Evolutionary conservation across 2,113 vertebrate species (phyloP).

Genomic region (Pogona vitticeps): DNA sequence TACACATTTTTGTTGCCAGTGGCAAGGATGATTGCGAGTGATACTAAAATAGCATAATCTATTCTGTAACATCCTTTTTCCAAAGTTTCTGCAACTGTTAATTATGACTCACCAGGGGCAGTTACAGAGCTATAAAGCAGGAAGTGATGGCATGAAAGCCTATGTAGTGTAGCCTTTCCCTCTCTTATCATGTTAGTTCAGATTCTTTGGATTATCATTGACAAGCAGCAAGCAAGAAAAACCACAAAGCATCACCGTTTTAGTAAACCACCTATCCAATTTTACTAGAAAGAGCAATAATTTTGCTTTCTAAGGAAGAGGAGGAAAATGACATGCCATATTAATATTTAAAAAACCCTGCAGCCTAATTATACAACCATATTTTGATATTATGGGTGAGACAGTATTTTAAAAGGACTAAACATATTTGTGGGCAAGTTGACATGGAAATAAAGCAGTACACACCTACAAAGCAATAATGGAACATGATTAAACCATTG

Average conservation of each 20-base stretch:
- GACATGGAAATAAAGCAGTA: slow-evolving; percentile 47
- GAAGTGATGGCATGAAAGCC: not conserved
- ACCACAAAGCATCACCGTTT: not conserved
- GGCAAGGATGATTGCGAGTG: slow-evolving; percentile 49
- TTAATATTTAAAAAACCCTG: slow-evolving; percentile 64
- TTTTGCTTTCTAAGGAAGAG: slow-evolving; percentile 50
- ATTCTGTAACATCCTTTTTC: slow-evolving; percentile 44
- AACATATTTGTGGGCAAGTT: slow-evolving; percentile 29
- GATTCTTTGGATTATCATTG: slow-evolving; percentile 2
- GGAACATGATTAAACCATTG: slow-evolving; percentile 37
- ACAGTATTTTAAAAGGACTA: slow-evolving; percentile 56
- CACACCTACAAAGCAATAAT: slow-evolving; percentile 32
- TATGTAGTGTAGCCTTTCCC: not conserved
- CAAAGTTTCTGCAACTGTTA: slow-evolving; percentile 56
- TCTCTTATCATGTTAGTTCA: not conserved
- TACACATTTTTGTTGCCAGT: slow-evolving; percentile 69
- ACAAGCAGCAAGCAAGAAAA: not conserved
- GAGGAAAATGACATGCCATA: slow-evolving; percentile 22
- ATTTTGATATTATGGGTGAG: slow-evolving; percentile 41
- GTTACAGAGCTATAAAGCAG: slow-evolving; percentile 26
- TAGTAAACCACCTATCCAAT: not conserved
- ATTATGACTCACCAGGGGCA: slow-evolving; percentile 55
- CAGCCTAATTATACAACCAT: slow-evolving; percentile 48
- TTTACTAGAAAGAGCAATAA: not conserved
- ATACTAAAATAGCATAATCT: slow-evolving; percentile 56